Percentiles rank a stretch among this genome's conserved stretches.
phyloP scores from a whole-genome alignment of 2,797 vertebrate genomes.

The Aplochiton taeniatus region DNA sequence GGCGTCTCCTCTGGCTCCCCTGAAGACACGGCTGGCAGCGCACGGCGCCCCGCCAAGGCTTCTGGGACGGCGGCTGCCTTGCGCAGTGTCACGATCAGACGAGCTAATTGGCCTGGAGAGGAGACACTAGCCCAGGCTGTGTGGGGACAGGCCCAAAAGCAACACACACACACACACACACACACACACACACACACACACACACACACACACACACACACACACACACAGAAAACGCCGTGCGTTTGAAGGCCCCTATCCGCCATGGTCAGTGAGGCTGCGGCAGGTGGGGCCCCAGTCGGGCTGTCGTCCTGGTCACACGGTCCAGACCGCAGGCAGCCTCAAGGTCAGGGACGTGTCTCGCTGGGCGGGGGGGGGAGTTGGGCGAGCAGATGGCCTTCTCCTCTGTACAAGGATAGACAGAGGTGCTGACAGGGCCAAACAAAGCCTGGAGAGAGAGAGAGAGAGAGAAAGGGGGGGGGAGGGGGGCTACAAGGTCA shows the following conservation, averaged over 20 bases:
- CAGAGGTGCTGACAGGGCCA: background rate
- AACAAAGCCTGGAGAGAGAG: background rate
- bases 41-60: constrained; percentile 42
- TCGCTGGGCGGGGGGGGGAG: constrained; percentile 48
- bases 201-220: too few relatives aligned
- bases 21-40: constrained; percentile 46
- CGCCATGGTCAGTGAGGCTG: too few relatives aligned
- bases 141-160: constrained; percentile 33
- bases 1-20: constrained; percentile 27
- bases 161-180: constrained; percentile 8
- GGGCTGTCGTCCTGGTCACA: too few relatives aligned
- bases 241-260: too few relatives aligned
- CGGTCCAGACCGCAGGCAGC: constrained; percentile 51
- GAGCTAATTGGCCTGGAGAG: constrained; percentile 70
- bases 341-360: constrained; percentile 53
- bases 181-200: too few relatives aligned
- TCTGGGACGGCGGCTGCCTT: constrained; percentile 56
- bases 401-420: constrained; percentile 32
- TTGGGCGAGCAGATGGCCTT: constrained; percentile 54
- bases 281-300: too few relatives aligned
- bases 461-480: constrained; percentile 12
- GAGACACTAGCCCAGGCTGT: constrained; percentile 52
- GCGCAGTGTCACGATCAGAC: constrained; percentile 65
- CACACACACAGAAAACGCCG: background rate
- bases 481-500: constrained; percentile 28